Conservation (phyloP, 1,140 invertebrate genomes). For the Hycleus cichorii region DNA sequence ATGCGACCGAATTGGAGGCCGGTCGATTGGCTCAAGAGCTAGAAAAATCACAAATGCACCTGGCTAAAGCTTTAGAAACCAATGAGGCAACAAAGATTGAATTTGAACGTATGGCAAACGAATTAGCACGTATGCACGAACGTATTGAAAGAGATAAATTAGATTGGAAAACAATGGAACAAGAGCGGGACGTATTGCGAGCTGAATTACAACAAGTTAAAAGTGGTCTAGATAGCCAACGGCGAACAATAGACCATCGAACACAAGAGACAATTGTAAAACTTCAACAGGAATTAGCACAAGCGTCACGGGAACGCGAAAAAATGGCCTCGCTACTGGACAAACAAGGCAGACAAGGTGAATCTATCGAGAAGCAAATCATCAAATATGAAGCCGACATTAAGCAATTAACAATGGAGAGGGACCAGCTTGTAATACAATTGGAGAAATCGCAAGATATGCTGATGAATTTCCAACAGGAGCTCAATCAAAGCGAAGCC, state of each 20-base stretch:
- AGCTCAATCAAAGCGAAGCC: constrained; percentile 71
- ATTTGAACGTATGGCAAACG: constrained; percentile 71
- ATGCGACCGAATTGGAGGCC: constrained; percentile 76
- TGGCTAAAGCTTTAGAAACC: constrained; percentile 72
- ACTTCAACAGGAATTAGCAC: constrained; percentile 61
- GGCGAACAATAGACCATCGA: constrained; percentile 51
- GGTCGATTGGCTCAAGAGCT: constrained; percentile 77
- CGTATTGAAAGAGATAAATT: constrained; percentile 60
- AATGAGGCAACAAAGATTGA: constrained; percentile 73
- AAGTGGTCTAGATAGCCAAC: constrained; percentile 58
- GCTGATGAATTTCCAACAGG: constrained; percentile 86
- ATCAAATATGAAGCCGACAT: constrained; percentile 76
- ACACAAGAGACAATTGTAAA: constrained; percentile 58
- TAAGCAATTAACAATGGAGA: constrained; percentile 74
- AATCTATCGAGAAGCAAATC: constrained; percentile 74
- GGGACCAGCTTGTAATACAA: constrained; percentile 81
- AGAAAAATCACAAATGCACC: constrained; percentile 74
- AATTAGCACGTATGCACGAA: constrained; percentile 71
- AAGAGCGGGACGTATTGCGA: constrained; percentile 62
- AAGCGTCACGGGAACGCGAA: constrained; percentile 62
- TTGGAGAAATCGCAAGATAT: constrained; percentile 89
- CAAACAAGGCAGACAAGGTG: constrained; percentile 67
- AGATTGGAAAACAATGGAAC: constrained; percentile 56
- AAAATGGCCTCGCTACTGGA: constrained; percentile 65
- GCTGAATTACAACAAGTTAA: constrained; percentile 60